These are phyloP conservation scores for Hirtodrosophila trivittata DNA, from an alignment of 2,888 invertebrate species.

Conservation along the genomic window DNA sequence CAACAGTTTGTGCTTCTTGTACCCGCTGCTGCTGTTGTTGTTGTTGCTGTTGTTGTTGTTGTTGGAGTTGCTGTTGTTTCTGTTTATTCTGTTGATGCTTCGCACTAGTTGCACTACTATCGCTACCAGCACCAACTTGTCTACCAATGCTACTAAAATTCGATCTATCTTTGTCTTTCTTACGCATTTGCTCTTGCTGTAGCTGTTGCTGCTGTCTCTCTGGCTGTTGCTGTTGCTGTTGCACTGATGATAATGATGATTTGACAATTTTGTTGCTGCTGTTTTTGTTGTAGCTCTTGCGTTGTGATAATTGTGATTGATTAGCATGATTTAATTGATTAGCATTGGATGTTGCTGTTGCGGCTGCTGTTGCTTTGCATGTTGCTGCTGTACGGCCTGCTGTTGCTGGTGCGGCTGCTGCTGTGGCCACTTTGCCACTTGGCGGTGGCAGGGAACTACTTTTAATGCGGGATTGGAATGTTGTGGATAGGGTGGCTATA, in stretches of 20 bases:
- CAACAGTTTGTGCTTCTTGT: slow-evolving; percentile 39
- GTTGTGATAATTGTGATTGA: slow-evolving; percentile 81
- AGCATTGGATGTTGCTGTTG: slow-evolving; percentile 56
- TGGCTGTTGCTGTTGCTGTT: slow-evolving; percentile 31
- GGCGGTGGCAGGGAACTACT: slow-evolving; percentile 86
- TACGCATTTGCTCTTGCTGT: slow-evolving; percentile 77
- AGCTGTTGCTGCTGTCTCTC: slow-evolving; percentile 55
- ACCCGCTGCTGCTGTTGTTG: slow-evolving; percentile 43
- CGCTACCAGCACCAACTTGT: slow-evolving; percentile 63
- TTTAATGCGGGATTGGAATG: slow-evolving; percentile 89
- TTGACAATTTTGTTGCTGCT: slow-evolving; percentile 52
- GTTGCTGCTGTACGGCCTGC: slow-evolving; percentile 47
- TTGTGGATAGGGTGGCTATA: slow-evolving; percentile 90
- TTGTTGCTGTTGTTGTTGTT: slow-evolving; percentile 41
- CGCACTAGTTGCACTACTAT: slow-evolving; percentile 69
- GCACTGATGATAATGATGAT: slow-evolving; percentile 68
- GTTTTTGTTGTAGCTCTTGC: slow-evolving; percentile 55
- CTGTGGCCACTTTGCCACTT: slow-evolving; percentile 83
- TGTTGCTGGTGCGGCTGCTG: slow-evolving; percentile 59
- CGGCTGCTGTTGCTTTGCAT: slow-evolving; percentile 34
- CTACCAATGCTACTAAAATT: slow-evolving; percentile 76
- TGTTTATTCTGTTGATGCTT: slow-evolving; percentile 77
- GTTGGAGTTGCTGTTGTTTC: slow-evolving; percentile 74
- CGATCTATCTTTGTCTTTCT: slow-evolving; percentile 82
- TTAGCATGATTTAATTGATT: slow-evolving; percentile 72